These are phyloP conservation scores for Apoda limacodes DNA, from an alignment of 2,888 invertebrate genomes.

Conservation along the genomic window DNA sequence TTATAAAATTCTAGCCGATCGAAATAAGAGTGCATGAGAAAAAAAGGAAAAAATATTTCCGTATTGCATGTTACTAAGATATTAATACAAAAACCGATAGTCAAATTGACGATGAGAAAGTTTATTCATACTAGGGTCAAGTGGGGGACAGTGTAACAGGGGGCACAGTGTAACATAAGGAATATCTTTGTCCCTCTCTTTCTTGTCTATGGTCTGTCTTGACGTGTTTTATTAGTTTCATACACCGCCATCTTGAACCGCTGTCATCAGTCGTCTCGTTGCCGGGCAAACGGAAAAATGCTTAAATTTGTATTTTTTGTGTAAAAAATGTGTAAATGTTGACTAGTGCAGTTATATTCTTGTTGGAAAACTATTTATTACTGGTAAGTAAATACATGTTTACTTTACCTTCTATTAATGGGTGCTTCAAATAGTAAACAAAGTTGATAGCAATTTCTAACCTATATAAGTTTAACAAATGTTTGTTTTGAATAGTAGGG, in stretches of 20 bases:
- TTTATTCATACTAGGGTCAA: no score
- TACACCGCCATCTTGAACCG: constrained; percentile 3
- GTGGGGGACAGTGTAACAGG: constrained; percentile 3
- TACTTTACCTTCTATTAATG: constrained; percentile 2
- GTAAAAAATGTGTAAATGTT: constrained; percentile 4
- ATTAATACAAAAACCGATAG: no score
- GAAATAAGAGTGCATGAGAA: no score
- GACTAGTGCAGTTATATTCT: constrained; percentile 3
- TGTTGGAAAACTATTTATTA: constrained; percentile 4
- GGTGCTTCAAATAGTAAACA: constrained; percentile 5
- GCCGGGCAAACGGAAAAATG: constrained; percentile 4
- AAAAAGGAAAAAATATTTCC: no score
- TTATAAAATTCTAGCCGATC: no score
- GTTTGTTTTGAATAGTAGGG: constrained; percentile 3
- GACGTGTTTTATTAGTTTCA: constrained; percentile 2
- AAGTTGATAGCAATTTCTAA: constrained; percentile 6
- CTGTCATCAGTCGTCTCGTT: constrained; percentile 1
- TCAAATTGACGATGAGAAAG: no score
- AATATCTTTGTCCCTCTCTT: constrained; percentile 1
- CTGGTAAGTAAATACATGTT: constrained; percentile 5
- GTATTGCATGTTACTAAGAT: no score
- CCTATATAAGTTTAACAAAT: constrained; percentile 5
- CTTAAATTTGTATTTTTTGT: constrained; percentile 3
- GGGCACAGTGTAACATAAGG: background rate
- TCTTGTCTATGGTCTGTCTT: constrained; percentile 2